phyloP scores from a whole-genome alignment of 2,888 invertebrate species.

The Helicoverpa assulta region DNA sequence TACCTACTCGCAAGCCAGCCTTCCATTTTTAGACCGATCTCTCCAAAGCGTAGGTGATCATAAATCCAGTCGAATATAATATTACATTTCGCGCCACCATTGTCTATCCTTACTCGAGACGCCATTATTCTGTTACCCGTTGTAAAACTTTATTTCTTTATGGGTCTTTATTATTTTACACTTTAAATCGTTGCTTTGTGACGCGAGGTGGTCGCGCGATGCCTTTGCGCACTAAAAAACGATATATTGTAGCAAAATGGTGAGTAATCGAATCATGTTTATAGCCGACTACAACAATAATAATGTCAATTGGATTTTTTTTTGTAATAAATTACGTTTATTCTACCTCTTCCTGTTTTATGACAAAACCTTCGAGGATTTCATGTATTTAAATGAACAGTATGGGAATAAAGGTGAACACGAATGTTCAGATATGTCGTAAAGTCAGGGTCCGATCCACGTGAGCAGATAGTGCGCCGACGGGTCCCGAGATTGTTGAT shows the following conservation, averaged over 20 bases:
- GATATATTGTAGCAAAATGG: conserved; percentile 77
- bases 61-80: conserved; percentile 68
- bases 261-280: conserved; percentile 83
- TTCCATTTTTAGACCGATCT: conserved; percentile 48
- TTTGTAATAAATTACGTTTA: conserved; percentile 69
- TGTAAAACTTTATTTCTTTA: conserved; percentile 84
- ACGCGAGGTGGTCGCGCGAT: conserved; percentile 62
- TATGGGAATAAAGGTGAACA: conserved; percentile 66
- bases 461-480: conserved; percentile 77
- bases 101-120: conserved; percentile 54
- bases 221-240: conserved; percentile 72
- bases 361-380: conserved; percentile 44
- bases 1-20: conserved; percentile 19
- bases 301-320: conserved; percentile 70
- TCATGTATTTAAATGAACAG: conserved; percentile 60
- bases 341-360: conserved; percentile 73
- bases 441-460: conserved; percentile 78
- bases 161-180: conserved; percentile 78
- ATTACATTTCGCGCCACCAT: conserved; percentile 65
- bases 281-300: conserved; percentile 72
- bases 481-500: conserved; percentile 78
- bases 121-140: conserved; percentile 77
- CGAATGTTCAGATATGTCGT: conserved; percentile 70
- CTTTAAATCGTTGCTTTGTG: conserved; percentile 73
- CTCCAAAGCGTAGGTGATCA: conserved; percentile 48